Evolutionary conservation across 2,888 invertebrate species (phyloP).

Genomic region (Gibbula magus): DNA sequence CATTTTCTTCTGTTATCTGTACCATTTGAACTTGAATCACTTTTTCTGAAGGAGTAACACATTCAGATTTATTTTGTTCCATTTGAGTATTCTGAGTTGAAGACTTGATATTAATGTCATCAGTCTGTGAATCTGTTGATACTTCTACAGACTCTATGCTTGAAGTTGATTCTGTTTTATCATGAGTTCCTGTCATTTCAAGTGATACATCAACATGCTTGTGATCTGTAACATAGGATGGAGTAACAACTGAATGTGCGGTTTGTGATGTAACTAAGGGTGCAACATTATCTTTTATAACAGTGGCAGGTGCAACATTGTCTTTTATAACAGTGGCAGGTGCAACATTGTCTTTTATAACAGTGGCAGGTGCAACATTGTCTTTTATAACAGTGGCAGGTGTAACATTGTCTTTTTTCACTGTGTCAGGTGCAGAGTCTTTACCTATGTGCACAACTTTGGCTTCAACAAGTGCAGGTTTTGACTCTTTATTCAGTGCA

Average conservation of each 20-base stretch:
- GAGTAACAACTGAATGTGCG: not conserved
- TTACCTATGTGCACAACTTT: conserved; percentile 15
- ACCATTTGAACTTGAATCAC: too few species aligned
- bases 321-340: not conserved
- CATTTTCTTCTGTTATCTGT: too few species aligned
- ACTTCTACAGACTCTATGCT: too few species aligned
- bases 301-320: not conserved
- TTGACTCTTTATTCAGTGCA: not conserved
- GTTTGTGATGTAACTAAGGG: not conserved
- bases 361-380: not conserved
- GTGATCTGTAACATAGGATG: conserved; percentile 24
- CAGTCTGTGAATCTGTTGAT: too few species aligned
- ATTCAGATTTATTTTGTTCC: too few species aligned
- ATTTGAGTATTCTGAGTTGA: too few species aligned
- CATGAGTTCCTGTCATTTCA: not conserved
- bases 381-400: not conserved
- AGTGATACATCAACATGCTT: conserved; percentile 9
- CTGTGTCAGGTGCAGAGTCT: not conserved
- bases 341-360: not conserved
- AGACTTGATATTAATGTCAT: too few species aligned
- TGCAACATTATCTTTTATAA: not conserved
- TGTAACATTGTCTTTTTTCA: not conserved
- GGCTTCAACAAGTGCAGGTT: conserved; percentile 11
- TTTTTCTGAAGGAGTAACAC: too few species aligned
- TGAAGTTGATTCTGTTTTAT: not conserved